phyloP scores from a whole-genome alignment of 2,888 invertebrate species.

The Hemaris fuciformis region DNA sequence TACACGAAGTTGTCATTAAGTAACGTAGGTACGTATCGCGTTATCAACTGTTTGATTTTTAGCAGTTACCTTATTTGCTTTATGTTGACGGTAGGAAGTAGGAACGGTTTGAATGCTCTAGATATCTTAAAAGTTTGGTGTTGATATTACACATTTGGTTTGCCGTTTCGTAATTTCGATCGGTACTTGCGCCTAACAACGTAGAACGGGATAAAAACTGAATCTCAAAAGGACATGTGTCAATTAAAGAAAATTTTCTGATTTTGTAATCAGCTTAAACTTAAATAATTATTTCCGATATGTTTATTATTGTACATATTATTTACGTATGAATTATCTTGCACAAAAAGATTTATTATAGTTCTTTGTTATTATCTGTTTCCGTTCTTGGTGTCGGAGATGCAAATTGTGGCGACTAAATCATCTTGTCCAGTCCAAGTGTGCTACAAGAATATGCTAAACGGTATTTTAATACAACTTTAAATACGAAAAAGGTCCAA shows the following conservation, averaged over 20 bases:
- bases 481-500: neutral
- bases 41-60: slow-evolving; percentile 16
- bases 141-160: slow-evolving; percentile 2
- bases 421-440: slow-evolving; percentile 6
- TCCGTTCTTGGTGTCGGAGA: slow-evolving; percentile 3
- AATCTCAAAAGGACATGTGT: neutral
- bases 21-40: slow-evolving; percentile 12
- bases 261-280: neutral
- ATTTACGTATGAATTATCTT: neutral
- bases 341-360: neutral
- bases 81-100: neutral
- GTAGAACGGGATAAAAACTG: neutral
- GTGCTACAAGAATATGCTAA: neutral
- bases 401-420: slow-evolving; percentile 14
- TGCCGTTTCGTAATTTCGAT: neutral
- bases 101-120: slow-evolving; percentile 2
- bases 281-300: neutral
- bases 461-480: neutral
- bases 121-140: slow-evolving; percentile 4
- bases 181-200: neutral
- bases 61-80: slow-evolving; percentile 4
- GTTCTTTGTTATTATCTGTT: slow-evolving; percentile 1
- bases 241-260: neutral
- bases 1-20: slow-evolving; percentile 13
- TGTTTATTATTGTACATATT: neutral